Percentiles rank a stretch among this genome's conserved stretches.
These are phyloP conservation scores for Chamaea fasciata DNA, from an alignment of 2,113 vertebrate species.

Conservation along the genomic window DNA sequence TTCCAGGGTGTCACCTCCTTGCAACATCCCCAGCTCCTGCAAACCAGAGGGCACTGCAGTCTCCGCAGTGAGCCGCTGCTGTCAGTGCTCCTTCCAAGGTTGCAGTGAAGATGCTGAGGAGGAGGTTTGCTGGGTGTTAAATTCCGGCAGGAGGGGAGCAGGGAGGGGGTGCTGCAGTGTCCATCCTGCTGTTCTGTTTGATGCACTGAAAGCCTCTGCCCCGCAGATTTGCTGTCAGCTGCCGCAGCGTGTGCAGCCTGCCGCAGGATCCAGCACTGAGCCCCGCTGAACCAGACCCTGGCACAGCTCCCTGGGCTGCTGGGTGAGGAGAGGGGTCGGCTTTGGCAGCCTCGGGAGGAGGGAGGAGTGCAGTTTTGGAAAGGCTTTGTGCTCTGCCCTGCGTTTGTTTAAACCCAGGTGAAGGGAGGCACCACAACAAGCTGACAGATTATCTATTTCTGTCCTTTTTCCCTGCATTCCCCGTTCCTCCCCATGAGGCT, in stretches of 20 bases:
- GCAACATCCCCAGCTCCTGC: background rate
- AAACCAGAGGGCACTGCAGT: background rate
- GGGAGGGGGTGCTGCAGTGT: background rate
- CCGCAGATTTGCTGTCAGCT: background rate
- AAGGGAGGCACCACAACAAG: background rate
- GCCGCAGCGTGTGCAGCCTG: background rate
- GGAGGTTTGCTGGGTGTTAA: background rate
- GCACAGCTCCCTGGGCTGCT: fast-evolving
- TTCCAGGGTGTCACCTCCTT: background rate
- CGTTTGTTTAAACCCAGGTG: background rate
- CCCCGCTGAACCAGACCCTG: background rate
- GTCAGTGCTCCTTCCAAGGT: background rate
- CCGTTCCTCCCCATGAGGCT: background rate
- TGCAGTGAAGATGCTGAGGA: background rate
- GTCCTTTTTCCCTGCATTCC: background rate
- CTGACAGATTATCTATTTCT: background rate
- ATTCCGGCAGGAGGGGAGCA: background rate
- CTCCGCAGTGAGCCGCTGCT: background rate
- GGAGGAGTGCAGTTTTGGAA: fast-evolving
- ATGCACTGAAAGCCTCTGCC: background rate
- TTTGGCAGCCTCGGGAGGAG: fast-evolving
- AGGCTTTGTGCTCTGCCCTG: background rate
- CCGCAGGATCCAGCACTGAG: background rate
- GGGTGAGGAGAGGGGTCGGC: background rate
- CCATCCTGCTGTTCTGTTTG: background rate